phyloP scores from a whole-genome alignment of 1,140 invertebrate genomes.

The Drosophila paulistorum region DNA sequence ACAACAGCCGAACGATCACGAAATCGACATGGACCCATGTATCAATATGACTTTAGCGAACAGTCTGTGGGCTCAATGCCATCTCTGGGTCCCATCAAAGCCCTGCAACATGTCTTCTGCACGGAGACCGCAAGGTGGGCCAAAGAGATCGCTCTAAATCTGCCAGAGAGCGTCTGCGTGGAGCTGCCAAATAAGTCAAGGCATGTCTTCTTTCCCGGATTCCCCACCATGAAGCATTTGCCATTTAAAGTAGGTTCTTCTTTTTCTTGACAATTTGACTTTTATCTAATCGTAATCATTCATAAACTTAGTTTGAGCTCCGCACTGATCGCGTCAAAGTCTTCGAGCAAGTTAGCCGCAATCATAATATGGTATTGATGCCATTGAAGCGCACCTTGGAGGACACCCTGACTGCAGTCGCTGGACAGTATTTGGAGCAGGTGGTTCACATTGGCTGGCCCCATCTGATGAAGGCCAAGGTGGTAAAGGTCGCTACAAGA shows the following conservation, averaged over 20 bases:
- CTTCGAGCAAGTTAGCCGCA: conserved; percentile 91
- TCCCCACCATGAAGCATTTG: conserved; percentile 94
- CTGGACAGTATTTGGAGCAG: conserved; percentile 88
- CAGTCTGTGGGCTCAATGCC: conserved; percentile 49
- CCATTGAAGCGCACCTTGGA: conserved; percentile 76
- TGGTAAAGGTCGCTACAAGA: conserved; percentile 56
- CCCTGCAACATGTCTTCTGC: conserved; percentile 58
- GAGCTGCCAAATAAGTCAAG: conserved; percentile 88
- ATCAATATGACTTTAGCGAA: conserved; percentile 87
- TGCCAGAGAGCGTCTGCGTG: conserved; percentile 88
- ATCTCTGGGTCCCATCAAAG: conserved; percentile 47
- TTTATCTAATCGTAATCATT: conserved; percentile 12
- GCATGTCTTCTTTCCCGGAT: conserved; percentile 93
- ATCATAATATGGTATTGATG: conserved; percentile 92
- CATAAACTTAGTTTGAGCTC: conserved; percentile 84
- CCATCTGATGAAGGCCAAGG: conserved; percentile 90
- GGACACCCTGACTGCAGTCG: conserved; percentile 83
- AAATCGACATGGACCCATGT: conserved; percentile 94
- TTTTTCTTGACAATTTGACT: neutral
- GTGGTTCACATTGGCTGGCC: conserved; percentile 94
- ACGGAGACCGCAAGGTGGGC: conserved; percentile 84
- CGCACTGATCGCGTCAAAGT: conserved; percentile 91
- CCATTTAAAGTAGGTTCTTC: conserved; percentile 87
- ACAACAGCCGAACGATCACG: conserved; percentile 89
- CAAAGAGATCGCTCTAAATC: conserved; percentile 86